Percentiles rank a stretch among this genome's conserved stretches.
Evolutionary conservation across 2,113 vertebrate species (phyloP).

Genomic region (Otis tarda): DNA sequence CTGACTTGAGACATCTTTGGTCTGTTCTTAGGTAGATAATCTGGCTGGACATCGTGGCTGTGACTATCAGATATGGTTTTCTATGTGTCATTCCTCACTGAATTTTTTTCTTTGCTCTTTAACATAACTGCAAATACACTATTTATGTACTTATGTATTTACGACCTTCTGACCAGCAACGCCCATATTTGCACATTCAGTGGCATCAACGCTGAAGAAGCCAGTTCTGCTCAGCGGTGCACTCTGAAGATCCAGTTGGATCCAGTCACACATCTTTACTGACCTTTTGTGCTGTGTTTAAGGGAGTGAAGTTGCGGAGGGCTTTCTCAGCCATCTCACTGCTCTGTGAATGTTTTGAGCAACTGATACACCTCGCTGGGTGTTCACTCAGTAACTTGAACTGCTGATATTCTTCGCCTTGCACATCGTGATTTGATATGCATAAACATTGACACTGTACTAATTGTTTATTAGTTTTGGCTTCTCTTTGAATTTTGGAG

Average conservation of each 20-base stretch:
- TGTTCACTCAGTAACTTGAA: conserved; percentile 54
- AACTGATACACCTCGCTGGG: conserved; percentile 16
- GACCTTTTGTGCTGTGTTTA: background rate
- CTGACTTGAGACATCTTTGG: background rate
- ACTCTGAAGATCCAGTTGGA: background rate
- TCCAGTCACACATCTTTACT: background rate
- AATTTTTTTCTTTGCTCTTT: background rate
- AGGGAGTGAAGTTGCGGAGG: background rate
- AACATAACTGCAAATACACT: background rate
- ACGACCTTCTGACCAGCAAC: background rate
- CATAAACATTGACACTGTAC: conserved; percentile 26
- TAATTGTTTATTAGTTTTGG: conserved; percentile 69
- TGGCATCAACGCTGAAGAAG: background rate
- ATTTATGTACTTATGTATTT: background rate
- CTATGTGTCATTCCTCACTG: background rate
- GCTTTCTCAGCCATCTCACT: conserved; percentile 9
- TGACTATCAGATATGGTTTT: background rate
- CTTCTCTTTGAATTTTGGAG: conserved; percentile 35
- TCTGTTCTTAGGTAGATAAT: background rate
- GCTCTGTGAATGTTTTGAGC: background rate
- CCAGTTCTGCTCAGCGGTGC: background rate
- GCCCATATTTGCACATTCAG: background rate
- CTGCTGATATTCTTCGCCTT: background rate
- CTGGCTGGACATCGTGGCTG: background rate
- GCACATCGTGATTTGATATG: conserved; percentile 21